Percentiles rank a stretch among this genome's conserved stretches.
These are phyloP conservation scores for Micrasema minimum DNA, from an alignment of 1,140 invertebrate species.

Conservation along the genomic window DNA sequence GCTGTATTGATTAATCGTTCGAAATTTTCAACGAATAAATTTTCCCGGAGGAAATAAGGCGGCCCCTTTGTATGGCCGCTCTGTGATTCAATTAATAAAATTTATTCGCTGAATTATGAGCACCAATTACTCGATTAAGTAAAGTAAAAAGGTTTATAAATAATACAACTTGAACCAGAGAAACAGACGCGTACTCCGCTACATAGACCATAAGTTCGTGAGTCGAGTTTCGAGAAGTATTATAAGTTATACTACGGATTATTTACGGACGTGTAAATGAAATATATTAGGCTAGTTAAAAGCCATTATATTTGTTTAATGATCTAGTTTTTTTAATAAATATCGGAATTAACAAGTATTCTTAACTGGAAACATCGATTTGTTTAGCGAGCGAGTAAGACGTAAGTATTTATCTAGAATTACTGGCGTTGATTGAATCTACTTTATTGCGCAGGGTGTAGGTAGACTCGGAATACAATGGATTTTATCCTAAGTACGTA, in stretches of 20 bases:
- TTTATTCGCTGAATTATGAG: slow-evolving; percentile 46
- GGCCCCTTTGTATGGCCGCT: slow-evolving; percentile 38
- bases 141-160: slow-evolving; percentile 33
- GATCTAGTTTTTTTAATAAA: slow-evolving; percentile 32
- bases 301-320: slow-evolving; percentile 22
- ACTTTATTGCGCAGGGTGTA: no score
- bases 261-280: slow-evolving; percentile 35
- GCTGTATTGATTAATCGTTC: slow-evolving; percentile 47
- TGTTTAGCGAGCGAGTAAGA: background rate
- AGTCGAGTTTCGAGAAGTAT: no score
- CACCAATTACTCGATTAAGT: slow-evolving; percentile 42
- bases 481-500: no score
- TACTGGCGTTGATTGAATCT: no score
- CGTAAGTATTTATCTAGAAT: no score
- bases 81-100: slow-evolving; percentile 48
- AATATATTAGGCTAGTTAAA: slow-evolving; percentile 30
- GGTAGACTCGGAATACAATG: no score
- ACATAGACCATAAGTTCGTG: no score
- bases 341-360: slow-evolving; percentile 17
- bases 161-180: slow-evolving; percentile 13
- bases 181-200: no score
- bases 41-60: slow-evolving; percentile 37
- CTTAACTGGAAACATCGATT: slow-evolving; percentile 17
- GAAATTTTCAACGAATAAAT: slow-evolving; percentile 45
- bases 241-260: slow-evolving; percentile 24